Conservation (phyloP, 2,888 invertebrate genomes). For the Mongoloraphidia duomilia region DNA sequence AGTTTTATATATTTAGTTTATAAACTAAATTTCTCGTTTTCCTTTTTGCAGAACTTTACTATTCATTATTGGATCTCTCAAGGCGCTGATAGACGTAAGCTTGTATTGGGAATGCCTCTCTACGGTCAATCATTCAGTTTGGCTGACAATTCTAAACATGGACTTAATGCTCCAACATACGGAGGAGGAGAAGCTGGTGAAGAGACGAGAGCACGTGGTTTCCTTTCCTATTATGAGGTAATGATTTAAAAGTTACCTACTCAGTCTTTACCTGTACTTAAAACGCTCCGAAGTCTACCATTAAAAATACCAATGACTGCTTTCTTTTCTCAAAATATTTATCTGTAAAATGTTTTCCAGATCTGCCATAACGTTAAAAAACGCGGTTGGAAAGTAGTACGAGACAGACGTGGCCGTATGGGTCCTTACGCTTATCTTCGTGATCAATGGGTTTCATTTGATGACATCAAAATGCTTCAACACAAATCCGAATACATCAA, state of each 20-base stretch:
- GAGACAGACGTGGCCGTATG: conserved; percentile 66
- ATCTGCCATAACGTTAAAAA: conserved; percentile 66
- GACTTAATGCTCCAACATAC: conserved; percentile 62
- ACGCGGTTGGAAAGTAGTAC: conserved; percentile 62
- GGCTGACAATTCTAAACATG: conserved; percentile 46
- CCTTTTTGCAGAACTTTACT: conserved; percentile 56
- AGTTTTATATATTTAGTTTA: neutral
- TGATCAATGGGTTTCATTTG: conserved; percentile 90
- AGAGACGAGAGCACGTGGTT: conserved; percentile 74
- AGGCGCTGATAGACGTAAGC: conserved; percentile 64
- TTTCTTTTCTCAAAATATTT: too few species aligned
- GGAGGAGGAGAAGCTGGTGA: conserved; percentile 84
- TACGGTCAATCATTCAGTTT: conserved; percentile 82
- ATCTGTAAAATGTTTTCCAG: conserved; percentile 27
- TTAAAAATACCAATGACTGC: too few species aligned
- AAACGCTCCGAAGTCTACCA: too few species aligned
- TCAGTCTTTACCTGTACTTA: too few species aligned
- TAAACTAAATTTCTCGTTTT: neutral
- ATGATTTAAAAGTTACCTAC: conserved; percentile 2
- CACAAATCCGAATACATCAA: conserved; percentile 73
- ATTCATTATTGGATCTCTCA: conserved; percentile 74
- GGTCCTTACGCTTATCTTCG: conserved; percentile 73
- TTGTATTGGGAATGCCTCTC: conserved; percentile 77
- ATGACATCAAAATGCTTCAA: conserved; percentile 69
- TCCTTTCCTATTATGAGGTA: conserved; percentile 79